Evolutionary conservation across 2,797 vertebrate species (phyloP).

Genomic region (Poecilia gillii): DNA sequence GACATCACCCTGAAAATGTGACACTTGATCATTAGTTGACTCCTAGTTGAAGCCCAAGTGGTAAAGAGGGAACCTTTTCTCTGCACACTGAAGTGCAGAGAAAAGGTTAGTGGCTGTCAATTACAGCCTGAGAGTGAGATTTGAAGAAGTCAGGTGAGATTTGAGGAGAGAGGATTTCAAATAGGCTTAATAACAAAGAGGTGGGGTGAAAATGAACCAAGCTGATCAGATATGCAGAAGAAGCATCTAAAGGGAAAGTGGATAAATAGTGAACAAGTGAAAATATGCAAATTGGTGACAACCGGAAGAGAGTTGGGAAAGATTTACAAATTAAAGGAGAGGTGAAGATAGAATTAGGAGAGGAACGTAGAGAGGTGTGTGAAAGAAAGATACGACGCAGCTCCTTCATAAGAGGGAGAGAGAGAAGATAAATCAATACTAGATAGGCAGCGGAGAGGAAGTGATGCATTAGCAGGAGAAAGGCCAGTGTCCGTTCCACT

Average conservation of each 20-base stretch:
- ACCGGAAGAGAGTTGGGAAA: conserved; percentile 4
- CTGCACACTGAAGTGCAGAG: neutral
- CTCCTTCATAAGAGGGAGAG: conserved; percentile 34
- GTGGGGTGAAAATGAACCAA: conserved; percentile 9
- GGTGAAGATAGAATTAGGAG: conserved; percentile 2
- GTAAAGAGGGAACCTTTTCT: neutral
- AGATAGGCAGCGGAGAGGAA: conserved; percentile 68
- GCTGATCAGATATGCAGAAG: conserved; percentile 17
- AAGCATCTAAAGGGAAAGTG: neutral
- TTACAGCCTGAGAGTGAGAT: conserved; percentile 14
- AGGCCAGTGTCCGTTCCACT: conserved; percentile 52
- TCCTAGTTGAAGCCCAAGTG: neutral
- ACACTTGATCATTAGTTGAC: neutral
- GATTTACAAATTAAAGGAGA: neutral
- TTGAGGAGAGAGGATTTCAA: conserved; percentile 25
- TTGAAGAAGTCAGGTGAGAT: neutral
- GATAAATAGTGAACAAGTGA: neutral
- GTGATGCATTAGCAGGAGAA: conserved; percentile 76
- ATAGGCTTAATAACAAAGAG: conserved; percentile 21
- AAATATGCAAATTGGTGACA: conserved; percentile 1
- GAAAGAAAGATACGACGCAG: conserved; percentile 6
- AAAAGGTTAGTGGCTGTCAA: conserved; percentile 22
- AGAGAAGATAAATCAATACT: conserved; percentile 71
- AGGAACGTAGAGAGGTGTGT: conserved; percentile 14
- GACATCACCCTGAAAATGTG: neutral